These are phyloP conservation scores for Podotricha telesiphe DNA, from an alignment of 2,888 invertebrate genomes.

Conservation along the genomic window DNA sequence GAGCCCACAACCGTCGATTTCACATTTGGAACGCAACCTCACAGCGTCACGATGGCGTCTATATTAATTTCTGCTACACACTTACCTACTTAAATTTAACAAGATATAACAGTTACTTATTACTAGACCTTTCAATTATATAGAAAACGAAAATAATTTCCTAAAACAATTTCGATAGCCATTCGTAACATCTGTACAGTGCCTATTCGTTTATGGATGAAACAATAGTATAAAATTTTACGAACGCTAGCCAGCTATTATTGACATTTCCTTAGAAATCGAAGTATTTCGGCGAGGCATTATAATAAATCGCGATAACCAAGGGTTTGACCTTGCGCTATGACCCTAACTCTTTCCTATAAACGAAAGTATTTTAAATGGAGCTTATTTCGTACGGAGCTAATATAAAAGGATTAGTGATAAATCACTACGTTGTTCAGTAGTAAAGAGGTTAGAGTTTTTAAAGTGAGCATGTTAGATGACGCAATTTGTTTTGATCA, in stretches of 20 bases:
- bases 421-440: too few relatives aligned
- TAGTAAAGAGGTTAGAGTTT: too few relatives aligned
- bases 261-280: constrained; percentile 27
- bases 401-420: too few relatives aligned
- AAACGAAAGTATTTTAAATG: too few relatives aligned
- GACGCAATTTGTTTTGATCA: too few relatives aligned
- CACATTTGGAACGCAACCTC: too few relatives aligned
- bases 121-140: background rate
- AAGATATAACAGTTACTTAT: background rate
- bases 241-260: constrained; percentile 21
- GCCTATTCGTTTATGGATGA: constrained; percentile 21
- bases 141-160: background rate
- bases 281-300: constrained; percentile 16
- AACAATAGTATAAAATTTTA: constrained; percentile 22
- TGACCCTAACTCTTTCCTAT: constrained; percentile 17
- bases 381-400: too few relatives aligned
- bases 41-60: background rate
- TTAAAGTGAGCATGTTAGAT: too few relatives aligned
- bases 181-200: constrained; percentile 14
- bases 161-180: background rate
- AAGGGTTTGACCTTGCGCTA: constrained; percentile 29
- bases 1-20: too few relatives aligned
- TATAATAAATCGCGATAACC: constrained; percentile 33
- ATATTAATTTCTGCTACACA: background rate
- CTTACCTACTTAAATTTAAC: background rate